phyloP scores from a whole-genome alignment of 23 tunicate genomes.

The Trididemnum nubilum region DNA sequence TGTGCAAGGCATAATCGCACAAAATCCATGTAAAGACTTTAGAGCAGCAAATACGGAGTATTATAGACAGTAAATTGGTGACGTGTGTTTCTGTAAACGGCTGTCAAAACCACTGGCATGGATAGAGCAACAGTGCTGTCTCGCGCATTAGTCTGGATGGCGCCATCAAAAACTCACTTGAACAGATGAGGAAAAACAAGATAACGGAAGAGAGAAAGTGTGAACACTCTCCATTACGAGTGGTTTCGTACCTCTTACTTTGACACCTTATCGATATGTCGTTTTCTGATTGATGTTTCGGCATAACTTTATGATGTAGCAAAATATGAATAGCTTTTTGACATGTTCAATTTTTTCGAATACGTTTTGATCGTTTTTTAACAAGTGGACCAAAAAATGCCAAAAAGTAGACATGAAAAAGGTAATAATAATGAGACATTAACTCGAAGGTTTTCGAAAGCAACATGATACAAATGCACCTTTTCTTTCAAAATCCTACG shows the following conservation, averaged over 20 bases:
- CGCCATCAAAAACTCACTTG: conserved; percentile 20
- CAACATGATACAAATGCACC: too few species aligned
- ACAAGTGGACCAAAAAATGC: too few species aligned
- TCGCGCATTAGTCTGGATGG: conserved; percentile 12
- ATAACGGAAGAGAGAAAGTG: conserved; percentile 5
- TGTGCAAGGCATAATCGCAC: neutral
- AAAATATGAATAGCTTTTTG: too few species aligned
- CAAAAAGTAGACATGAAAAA: too few species aligned
- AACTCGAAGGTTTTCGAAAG: too few species aligned
- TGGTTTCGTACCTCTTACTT: neutral
- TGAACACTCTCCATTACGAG: neutral
- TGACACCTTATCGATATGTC: conserved; percentile 8
- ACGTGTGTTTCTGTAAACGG: neutral
- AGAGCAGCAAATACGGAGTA: neutral
- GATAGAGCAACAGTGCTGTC: neutral
- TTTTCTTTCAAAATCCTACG: too few species aligned
- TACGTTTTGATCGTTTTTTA: too few species aligned
- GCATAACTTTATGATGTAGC: too few species aligned
- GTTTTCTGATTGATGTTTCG: neutral
- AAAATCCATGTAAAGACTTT: neutral
- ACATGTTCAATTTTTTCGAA: too few species aligned
- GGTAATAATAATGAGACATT: too few species aligned
- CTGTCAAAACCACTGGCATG: conserved; percentile 11
- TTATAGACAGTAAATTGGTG: neutral
- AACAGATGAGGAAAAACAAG: neutral